These are phyloP conservation scores for Styela clava DNA, from an alignment of 23 tunicate genomes.

Conservation along the genomic window DNA sequence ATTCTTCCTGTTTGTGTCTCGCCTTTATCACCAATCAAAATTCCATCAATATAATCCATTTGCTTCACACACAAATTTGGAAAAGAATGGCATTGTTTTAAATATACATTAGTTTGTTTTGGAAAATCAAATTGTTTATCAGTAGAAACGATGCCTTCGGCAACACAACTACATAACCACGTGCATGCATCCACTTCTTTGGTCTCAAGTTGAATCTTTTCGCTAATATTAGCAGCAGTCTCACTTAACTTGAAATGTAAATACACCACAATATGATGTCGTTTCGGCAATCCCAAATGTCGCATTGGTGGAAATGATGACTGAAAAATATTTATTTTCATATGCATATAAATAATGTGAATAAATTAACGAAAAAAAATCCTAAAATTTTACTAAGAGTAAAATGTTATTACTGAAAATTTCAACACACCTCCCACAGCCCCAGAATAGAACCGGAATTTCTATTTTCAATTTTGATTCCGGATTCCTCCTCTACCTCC, in stretches of 20 bases:
- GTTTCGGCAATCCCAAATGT: slow-evolving; percentile 26
- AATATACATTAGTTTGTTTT: background rate
- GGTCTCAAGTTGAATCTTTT: slow-evolving; percentile 19
- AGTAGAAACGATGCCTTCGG: slow-evolving; percentile 25
- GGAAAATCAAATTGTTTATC: slow-evolving; percentile 11
- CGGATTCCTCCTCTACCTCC: slow-evolving; percentile 64
- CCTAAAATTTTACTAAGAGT: background rate
- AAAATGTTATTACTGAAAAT: background rate
- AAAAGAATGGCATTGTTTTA: background rate
- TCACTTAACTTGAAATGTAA: slow-evolving; percentile 26
- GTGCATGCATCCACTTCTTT: slow-evolving; percentile 48
- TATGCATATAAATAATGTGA: too few relatives aligned
- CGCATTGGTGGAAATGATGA: slow-evolving; percentile 59
- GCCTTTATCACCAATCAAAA: slow-evolving; percentile 12
- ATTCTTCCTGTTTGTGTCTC: slow-evolving; percentile 1
- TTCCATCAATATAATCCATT: background rate
- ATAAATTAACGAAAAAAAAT: background rate
- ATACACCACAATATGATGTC: slow-evolving; percentile 69
- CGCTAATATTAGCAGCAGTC: slow-evolving; percentile 36
- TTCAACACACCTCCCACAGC: slow-evolving; percentile 45
- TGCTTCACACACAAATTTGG: slow-evolving; percentile 4
- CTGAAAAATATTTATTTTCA: slow-evolving; percentile 7
- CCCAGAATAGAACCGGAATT: slow-evolving; percentile 36
- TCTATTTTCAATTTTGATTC: slow-evolving; percentile 21
- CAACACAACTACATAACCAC: slow-evolving; percentile 47